Conservation (phyloP, 2,113 vertebrate species). For the Salvator merianae region DNA sequence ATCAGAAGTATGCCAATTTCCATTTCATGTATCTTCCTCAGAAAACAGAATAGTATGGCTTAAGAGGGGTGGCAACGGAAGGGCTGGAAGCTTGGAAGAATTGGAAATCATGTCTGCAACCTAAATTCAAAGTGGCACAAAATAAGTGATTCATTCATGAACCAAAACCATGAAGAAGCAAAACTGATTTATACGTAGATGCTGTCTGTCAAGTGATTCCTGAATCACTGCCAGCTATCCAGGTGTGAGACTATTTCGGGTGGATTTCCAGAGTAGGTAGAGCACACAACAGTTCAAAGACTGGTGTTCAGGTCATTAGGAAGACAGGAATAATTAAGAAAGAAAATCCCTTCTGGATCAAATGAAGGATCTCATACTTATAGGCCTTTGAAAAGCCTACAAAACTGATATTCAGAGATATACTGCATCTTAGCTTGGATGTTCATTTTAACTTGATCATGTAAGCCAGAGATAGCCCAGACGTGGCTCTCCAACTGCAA, state of each 20-base stretch:
- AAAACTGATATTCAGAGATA: background rate
- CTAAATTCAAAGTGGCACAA: slow-evolving; percentile 35
- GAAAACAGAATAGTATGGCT: slow-evolving; percentile 65
- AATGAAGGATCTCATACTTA: background rate
- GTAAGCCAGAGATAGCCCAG: no score
- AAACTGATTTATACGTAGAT: slow-evolving; percentile 20
- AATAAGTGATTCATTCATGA: slow-evolving; percentile 34
- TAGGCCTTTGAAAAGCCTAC: background rate
- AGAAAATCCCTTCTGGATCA: background rate
- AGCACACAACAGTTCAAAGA: background rate
- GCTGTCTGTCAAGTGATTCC: background rate
- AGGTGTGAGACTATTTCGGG: background rate
- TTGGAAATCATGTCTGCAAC: slow-evolving; percentile 12
- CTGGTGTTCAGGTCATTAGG: background rate
- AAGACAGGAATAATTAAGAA: background rate
- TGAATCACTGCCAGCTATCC: background rate
- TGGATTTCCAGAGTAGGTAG: background rate
- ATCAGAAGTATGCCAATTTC: slow-evolving; percentile 69
- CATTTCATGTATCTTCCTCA: slow-evolving; percentile 73
- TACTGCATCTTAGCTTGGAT: background rate
- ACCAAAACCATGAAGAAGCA: background rate
- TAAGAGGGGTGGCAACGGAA: slow-evolving; percentile 14
- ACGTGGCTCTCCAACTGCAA: no score
- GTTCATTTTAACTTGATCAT: background rate
- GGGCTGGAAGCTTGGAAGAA: slow-evolving; percentile 37